These are phyloP conservation scores for Campoletis raptor DNA, from an alignment of 2,888 invertebrate genomes.

Conservation along the genomic window DNA sequence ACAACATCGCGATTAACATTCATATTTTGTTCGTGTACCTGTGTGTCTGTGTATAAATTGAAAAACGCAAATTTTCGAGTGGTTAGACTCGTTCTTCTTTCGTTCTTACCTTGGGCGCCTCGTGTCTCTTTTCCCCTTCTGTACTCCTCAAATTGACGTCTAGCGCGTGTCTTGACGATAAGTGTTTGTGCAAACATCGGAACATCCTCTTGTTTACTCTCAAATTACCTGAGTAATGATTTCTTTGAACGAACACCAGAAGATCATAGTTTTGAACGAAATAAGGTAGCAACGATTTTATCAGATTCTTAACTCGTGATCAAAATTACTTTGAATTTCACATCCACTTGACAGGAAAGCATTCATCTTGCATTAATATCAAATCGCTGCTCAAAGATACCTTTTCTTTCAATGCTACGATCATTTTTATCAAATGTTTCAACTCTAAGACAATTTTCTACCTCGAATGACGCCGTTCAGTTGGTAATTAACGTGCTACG, in stretches of 20 bases:
- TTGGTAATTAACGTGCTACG: too few species aligned
- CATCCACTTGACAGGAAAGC: not conserved
- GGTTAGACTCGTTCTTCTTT: conserved; percentile 41
- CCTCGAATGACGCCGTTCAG: not conserved
- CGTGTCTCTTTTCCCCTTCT: not conserved
- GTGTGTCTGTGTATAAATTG: conserved; percentile 18
- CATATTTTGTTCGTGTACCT: conserved; percentile 27
- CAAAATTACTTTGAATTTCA: not conserved
- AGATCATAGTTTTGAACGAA: not conserved
- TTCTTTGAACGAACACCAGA: not conserved
- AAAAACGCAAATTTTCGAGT: conserved; percentile 36
- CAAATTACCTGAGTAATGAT: conserved; percentile 12
- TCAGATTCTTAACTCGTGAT: not conserved
- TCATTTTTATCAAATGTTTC: not conserved
- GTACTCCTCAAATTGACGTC: conserved; percentile 31
- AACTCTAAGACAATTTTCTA: not conserved
- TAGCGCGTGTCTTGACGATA: conserved; percentile 41
- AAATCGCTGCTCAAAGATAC: not conserved
- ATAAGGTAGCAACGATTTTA: not conserved
- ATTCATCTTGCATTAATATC: not conserved
- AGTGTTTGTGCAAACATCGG: conserved; percentile 31
- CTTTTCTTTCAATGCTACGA: not conserved
- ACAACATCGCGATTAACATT: conserved; percentile 48
- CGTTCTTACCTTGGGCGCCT: not conserved
- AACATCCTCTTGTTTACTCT: conserved; percentile 18